Evolutionary conservation across 2,113 vertebrate genomes (phyloP).

Genomic region (Vidua chalybeata): DNA sequence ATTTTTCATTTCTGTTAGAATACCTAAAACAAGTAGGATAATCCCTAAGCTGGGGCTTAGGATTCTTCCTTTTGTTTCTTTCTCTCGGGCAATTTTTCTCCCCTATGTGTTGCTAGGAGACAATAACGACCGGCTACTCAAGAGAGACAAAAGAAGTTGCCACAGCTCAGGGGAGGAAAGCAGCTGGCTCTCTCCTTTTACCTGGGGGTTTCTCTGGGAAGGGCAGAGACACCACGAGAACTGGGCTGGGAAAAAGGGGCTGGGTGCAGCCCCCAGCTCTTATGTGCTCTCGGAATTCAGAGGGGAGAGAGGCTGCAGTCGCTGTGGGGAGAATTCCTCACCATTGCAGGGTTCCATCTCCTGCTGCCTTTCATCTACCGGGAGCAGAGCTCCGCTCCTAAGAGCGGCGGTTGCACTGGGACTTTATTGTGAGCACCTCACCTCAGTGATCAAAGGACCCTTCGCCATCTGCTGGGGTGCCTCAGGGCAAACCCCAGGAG

Average conservation of each 20-base stretch:
- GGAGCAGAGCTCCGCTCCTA: fast-evolving
- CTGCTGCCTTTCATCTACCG: not conserved
- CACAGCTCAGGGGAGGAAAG: not conserved
- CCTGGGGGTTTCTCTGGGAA: not conserved
- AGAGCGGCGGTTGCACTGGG: not conserved
- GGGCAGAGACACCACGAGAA: not conserved
- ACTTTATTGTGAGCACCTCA: too few species aligned
- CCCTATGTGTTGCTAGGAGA: not conserved
- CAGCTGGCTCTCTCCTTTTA: not conserved
- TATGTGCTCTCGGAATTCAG: not conserved
- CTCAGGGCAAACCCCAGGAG: not conserved
- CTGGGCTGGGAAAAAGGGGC: not conserved
- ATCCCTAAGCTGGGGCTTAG: not conserved
- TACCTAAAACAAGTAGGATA: not conserved
- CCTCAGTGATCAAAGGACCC: too few species aligned
- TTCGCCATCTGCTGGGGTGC: not conserved
- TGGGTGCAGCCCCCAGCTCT: not conserved
- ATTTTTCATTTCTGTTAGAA: not conserved
- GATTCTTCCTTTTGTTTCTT: not conserved
- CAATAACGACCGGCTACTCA: not conserved
- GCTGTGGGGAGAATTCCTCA: not conserved
- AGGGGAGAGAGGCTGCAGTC: not conserved
- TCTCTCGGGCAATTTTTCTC: not conserved
- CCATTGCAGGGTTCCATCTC: not conserved
- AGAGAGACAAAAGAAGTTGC: not conserved